Percentiles rank a stretch among this genome's conserved stretches.
These are phyloP conservation scores for Danio aesculapii DNA, from an alignment of 2,797 vertebrate genomes.

Conservation along the genomic window DNA sequence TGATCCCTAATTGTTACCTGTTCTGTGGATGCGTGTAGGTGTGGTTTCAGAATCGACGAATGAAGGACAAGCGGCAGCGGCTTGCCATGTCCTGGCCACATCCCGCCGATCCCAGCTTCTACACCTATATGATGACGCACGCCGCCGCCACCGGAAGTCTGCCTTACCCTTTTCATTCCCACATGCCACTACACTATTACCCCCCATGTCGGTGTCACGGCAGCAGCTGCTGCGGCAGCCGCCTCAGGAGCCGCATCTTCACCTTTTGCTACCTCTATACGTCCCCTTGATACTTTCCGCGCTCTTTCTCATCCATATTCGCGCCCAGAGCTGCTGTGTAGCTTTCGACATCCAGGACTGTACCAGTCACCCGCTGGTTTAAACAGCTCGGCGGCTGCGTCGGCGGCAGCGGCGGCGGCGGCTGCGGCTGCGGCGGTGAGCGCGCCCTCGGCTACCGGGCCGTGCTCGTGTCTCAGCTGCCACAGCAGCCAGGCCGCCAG, in stretches of 20 bases:
- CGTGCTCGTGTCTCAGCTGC: slow-evolving; percentile 95
- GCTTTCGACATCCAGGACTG: slow-evolving; percentile 94
- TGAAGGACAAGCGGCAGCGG: slow-evolving; percentile 96
- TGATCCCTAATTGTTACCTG: slow-evolving; percentile 58
- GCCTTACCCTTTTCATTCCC: slow-evolving; percentile 98
- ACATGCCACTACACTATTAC: slow-evolving; percentile 98
- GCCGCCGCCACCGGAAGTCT: slow-evolving; percentile 93
- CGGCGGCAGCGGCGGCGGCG: slow-evolving; percentile 87
- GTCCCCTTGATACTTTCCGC: slow-evolving; percentile 96
- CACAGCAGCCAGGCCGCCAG: slow-evolving; percentile 94
- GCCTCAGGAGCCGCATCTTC: slow-evolving; percentile 88
- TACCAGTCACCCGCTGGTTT: slow-evolving; percentile 93
- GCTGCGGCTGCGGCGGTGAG: slow-evolving; percentile 87
- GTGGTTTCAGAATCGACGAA: slow-evolving; percentile 96
- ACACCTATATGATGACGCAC: slow-evolving; percentile 98
- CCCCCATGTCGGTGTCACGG: slow-evolving; percentile 96
- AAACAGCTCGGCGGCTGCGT: slow-evolving; percentile 88
- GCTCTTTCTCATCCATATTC: slow-evolving; percentile 96
- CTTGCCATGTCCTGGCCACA: slow-evolving; percentile 97
- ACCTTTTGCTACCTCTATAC: slow-evolving; percentile 94
- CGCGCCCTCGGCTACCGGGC: slow-evolving; percentile 83
- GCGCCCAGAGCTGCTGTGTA: slow-evolving; percentile 93
- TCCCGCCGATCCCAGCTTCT: slow-evolving; percentile 95
- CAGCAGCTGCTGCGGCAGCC: slow-evolving; percentile 91
- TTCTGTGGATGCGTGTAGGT: slow-evolving; percentile 81